Conservation (phyloP, 2,797 vertebrate genomes). For the Emys orbicularis region DNA sequence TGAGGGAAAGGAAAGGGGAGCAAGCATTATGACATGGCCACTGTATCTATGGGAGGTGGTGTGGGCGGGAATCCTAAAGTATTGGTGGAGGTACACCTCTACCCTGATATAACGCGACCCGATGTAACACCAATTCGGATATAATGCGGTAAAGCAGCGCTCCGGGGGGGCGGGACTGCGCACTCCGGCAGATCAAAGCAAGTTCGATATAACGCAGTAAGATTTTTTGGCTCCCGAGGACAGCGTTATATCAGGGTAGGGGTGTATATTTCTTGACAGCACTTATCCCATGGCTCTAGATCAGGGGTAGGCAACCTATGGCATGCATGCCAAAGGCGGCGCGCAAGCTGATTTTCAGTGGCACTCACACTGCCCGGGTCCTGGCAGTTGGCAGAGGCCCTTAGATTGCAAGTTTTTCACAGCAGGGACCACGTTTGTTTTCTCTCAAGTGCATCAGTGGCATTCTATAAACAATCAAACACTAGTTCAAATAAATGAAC, state of each 20-base stretch:
- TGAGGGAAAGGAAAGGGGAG: slow-evolving; percentile 60
- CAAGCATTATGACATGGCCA: slow-evolving; percentile 24
- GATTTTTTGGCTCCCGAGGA: too few species aligned
- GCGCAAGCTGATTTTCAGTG: too few species aligned
- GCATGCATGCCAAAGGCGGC: too few species aligned
- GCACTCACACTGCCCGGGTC: too few species aligned
- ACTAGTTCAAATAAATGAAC: not conserved
- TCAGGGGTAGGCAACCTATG: not conserved
- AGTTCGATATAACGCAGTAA: too few species aligned
- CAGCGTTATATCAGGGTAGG: too few species aligned
- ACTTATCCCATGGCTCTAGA: not conserved
- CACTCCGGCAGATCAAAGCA: too few species aligned
- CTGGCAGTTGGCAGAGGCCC: not conserved
- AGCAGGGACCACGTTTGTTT: not conserved
- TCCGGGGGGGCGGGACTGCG: too few species aligned
- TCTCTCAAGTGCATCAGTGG: not conserved
- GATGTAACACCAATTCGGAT: too few species aligned
- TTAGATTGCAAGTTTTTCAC: not conserved
- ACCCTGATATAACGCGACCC: too few species aligned
- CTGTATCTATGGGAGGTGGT: not conserved
- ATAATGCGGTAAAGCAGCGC: too few species aligned
- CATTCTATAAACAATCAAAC: not conserved
- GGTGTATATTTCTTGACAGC: not conserved
- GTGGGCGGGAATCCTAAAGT: slow-evolving; percentile 32
- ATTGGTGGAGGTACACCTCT: not conserved